Base-by-base conservation (phyloP, 35 echinoderm and acorn worm species). In the Lytechinus pictus region DNA sequence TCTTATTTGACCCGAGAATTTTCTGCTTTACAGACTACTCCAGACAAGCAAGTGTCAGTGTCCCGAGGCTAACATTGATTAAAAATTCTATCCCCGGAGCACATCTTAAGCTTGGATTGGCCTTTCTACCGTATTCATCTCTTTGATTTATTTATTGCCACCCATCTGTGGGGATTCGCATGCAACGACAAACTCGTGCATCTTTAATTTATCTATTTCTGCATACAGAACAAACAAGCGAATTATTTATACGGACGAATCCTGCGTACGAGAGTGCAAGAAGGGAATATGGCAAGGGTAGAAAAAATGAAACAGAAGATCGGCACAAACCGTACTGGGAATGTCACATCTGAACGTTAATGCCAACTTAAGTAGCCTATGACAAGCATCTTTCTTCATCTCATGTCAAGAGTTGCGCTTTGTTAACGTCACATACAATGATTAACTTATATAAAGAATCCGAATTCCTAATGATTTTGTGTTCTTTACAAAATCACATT, bases 131-230 rank as follows among this genome's bases (percentile, higher is more conserved):
- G 6, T n/a, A 79, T 79, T n/a, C 66, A n/a, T 24, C 66, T n/a
- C 19, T 79, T 16, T 79, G 8, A 19, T 7, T 79, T 7, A 79
- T 79, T 79, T 8, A 79, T 7, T n/a, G 66, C 66, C 19, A 24
- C 33, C 66, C 19, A 79, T 79, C 66, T 79, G 66, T 79, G 21
- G 66, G 66, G 66, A 79, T 79, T 79, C 66, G 66, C 8, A 19
- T 79, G 66, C 66, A 16, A 79, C 21, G 66, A 19, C 66, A 79
- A 16, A 79, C 66, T 79, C 19, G 19, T 79, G n/a, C 66, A 79
- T 79, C 66, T 79, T 79, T 79, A 79, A 79, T 79, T 79, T 79
- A 79, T 79, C 66, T 79, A 79, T 79, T 79, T 24, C 66, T 79
- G 66, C n/a, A 16, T 16, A 13, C 66, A 79, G n/a, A 79, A 79